Conservation (phyloP, 2,888 invertebrate genomes). For the Vandiemenella viatica region DNA sequence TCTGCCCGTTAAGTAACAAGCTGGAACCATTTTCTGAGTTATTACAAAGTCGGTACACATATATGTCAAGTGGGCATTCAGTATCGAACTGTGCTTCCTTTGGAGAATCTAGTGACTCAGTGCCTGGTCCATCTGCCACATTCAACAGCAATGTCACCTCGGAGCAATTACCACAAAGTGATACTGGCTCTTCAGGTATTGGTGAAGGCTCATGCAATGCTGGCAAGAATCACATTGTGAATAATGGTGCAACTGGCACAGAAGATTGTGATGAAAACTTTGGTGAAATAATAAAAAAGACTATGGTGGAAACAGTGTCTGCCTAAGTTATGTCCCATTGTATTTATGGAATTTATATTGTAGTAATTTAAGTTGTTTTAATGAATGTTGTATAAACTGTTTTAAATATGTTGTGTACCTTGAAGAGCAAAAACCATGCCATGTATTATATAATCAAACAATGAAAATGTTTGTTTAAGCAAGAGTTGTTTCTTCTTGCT, state of each 20-base stretch:
- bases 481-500: no score
- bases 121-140: constrained; percentile 10
- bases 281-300: constrained; percentile 83
- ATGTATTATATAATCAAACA: no score
- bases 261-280: constrained; percentile 57
- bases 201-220: constrained; percentile 1
- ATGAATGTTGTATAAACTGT: no score
- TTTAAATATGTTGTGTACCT: no score
- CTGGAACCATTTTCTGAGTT: constrained; percentile 54
- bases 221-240: constrained; percentile 4
- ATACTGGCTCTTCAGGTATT: neutral
- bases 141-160: constrained; percentile 12
- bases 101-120: constrained; percentile 12
- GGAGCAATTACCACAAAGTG: constrained; percentile 3
- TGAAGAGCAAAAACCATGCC: no score
- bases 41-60: constrained; percentile 39
- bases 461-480: no score
- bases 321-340: constrained; percentile 50
- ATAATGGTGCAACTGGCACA: constrained; percentile 11
- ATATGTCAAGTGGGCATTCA: constrained; percentile 31
- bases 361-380: no score
- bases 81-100: neutral
- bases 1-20: constrained; percentile 46
- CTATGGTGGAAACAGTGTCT: constrained; percentile 79
- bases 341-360: no score